A percentile compares a stretch with the other conserved stretches of the same genome.
phyloP scores from a whole-genome alignment of 92 coral and sea anemone species.

The Actinernus sp. region DNA sequence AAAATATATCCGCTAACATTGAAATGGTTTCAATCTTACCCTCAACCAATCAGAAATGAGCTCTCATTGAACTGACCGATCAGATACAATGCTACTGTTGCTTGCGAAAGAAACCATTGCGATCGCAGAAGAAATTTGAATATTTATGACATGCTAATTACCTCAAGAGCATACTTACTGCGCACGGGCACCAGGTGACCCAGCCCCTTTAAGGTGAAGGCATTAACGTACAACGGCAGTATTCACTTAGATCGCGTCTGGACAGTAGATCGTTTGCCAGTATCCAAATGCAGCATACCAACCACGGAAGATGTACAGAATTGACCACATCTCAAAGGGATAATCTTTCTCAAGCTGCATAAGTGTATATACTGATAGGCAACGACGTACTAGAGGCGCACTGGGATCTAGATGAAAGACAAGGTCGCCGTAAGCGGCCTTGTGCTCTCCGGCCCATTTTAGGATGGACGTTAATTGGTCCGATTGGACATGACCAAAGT shows the following conservation, averaged over 20 bases:
- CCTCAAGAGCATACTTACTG: no score
- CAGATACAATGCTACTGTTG: no score
- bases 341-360: neutral
- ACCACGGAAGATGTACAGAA: neutral
- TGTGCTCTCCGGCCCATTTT: slow-evolving; percentile 13
- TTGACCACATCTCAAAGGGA: neutral
- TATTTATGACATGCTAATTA: no score
- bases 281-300: neutral
- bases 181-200: no score
- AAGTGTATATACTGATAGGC: slow-evolving; percentile 7
- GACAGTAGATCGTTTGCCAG: neutral
- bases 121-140: no score
- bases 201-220: no score
- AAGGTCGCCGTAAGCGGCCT: slow-evolving; percentile 14
- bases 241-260: neutral
- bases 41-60: no score
- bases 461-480: slow-evolving; percentile 32
- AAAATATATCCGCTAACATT: no score
- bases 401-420: slow-evolving; percentile 28
- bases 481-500: slow-evolving; percentile 8
- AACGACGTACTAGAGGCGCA: slow-evolving; percentile 13
- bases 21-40: no score
- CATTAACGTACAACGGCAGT: neutral
- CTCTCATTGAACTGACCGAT: no score
- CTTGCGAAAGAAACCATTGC: no score